A percentile compares a stretch with the other conserved stretches of the same genome.
Evolutionary conservation across 2,113 vertebrate genomes (phyloP).

Genomic region (Oncorhynchus kisutch): DNA sequence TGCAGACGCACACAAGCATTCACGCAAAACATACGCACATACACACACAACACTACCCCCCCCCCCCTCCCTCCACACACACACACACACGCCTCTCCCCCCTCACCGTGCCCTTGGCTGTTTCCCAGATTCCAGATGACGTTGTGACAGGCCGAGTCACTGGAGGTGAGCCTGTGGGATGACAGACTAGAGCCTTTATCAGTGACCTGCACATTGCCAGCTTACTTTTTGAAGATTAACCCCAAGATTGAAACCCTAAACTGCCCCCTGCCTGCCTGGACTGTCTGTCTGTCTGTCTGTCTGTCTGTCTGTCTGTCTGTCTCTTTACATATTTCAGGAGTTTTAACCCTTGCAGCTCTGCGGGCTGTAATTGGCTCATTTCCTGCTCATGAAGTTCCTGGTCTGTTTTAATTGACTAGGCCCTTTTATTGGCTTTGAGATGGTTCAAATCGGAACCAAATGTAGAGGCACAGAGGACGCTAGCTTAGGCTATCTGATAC

Average conservation of each 20-base stretch:
- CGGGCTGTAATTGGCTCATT: conserved; percentile 73
- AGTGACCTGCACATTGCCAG: conserved; percentile 74
- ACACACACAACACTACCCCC: conserved; percentile 9
- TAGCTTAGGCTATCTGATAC: conserved; percentile 60
- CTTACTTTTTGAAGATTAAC: conserved; percentile 76
- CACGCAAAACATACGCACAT: background rate
- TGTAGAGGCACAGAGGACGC: conserved; percentile 61
- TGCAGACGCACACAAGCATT: conserved; percentile 9
- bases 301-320: conserved; percentile 25
- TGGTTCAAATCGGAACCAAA: conserved; percentile 73
- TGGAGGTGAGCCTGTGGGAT: conserved; percentile 71
- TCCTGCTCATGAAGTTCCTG: conserved; percentile 68
- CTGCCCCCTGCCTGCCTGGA: conserved; percentile 50
- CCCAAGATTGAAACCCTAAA: conserved; percentile 67
- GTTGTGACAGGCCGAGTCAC: conserved; percentile 71
- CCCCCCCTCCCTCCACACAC: conserved; percentile 3
- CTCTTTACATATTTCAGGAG: conserved; percentile 54
- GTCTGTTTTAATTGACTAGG: conserved; percentile 71
- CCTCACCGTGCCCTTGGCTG: conserved; percentile 66
- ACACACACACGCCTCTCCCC: conserved; percentile 20
- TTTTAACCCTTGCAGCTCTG: conserved; percentile 53
- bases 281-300: conserved; percentile 21
- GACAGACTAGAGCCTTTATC: conserved; percentile 75
- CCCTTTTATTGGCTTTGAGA: conserved; percentile 70
- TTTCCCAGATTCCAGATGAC: conserved; percentile 74